Evolutionary conservation across 1,140 invertebrate species (phyloP), one percentile per base, ranked within the genome.

Genomic region (Bombus difficillimus): DNA sequence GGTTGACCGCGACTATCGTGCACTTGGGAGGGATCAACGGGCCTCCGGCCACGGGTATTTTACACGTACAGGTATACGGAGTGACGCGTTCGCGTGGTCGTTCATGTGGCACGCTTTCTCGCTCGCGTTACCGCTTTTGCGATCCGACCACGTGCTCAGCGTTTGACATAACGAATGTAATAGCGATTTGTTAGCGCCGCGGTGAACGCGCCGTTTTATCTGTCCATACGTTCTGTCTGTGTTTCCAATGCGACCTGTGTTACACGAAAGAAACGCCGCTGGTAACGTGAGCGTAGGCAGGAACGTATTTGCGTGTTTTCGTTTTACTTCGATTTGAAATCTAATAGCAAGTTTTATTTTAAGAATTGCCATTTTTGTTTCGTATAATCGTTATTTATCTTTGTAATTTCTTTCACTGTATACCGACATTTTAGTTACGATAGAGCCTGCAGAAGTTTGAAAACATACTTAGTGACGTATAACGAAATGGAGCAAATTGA

Each of bases 1-100:
- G 81, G 73, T 86, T 81, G 76, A 86, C 89, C 88, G 82, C 88
- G 88, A 89, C 81, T 90, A 89, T 90, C 89, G 47, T 68, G 66
- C 43, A 62, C 79, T 71, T 39, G 32, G 66, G 41, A 79, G 77
- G 78, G 78, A 90, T 85, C 89, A 74, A 86, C 66, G 39, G 85
- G 43, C n/a, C 68, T 62, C 32, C 32, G 13, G 62, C 72, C 68
- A 62, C 39, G 85, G 74, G 28, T 78, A 79, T 82, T 85, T 89
- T 74, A 84, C 85, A 39, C 81, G 59, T 72, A 79, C 37, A 25
- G 34, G 47, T 86, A 78, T 57, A 62, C 77, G 25, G 39, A 22
- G 66, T 68, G 81, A 86, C 78, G 78, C 78, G 86, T 88, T 89
- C 62, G 47, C 86, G 75, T 53, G 85, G 84, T 71, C 78, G 86